A percentile compares a stretch with the other conserved stretches of the same genome.
Conservation (phyloP, 1,140 invertebrate genomes). For the Nilaparvata lugens region DNA sequence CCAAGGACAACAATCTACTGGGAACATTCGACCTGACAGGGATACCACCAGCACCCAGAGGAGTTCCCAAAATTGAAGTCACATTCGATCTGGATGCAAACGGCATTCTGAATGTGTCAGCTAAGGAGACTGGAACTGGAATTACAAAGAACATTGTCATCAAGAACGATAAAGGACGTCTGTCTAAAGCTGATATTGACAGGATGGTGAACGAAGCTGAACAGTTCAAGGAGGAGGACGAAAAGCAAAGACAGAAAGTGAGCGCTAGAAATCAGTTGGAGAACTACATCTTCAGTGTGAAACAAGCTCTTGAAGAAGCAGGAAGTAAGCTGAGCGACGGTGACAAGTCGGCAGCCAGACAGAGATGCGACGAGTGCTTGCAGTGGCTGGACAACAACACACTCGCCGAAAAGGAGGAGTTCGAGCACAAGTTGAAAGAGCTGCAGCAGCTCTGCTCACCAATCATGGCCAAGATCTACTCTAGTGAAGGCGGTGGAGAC, state of each 20-base stretch:
- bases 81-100: conserved; percentile 60
- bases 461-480: conserved; percentile 40
- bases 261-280: conserved; percentile 57
- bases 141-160: conserved; percentile 44
- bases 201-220: conserved; percentile 61
- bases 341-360: conserved; percentile 33
- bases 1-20: conserved; percentile 62
- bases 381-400: conserved; percentile 55
- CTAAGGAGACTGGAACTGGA: conserved; percentile 43
- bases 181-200: conserved; percentile 46
- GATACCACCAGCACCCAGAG: conserved; percentile 51
- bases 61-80: conserved; percentile 35
- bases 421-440: conserved; percentile 45
- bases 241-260: conserved; percentile 46
- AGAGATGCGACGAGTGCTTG: conserved; percentile 42
- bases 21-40: conserved; percentile 66
- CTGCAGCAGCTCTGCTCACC: conserved; percentile 42
- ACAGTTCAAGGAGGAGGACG: conserved; percentile 46
- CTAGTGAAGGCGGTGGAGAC: neutral
- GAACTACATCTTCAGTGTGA: conserved; percentile 60
- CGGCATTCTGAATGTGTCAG: conserved; percentile 56
- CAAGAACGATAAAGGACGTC: conserved; percentile 46
- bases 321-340: conserved; percentile 30
- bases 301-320: conserved; percentile 40
- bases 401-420: conserved; percentile 51